A percentile compares a stretch with the other conserved stretches of the same genome.
phyloP scores from a whole-genome alignment of 2,888 invertebrate species.

The Lasioglossum villosulum region DNA sequence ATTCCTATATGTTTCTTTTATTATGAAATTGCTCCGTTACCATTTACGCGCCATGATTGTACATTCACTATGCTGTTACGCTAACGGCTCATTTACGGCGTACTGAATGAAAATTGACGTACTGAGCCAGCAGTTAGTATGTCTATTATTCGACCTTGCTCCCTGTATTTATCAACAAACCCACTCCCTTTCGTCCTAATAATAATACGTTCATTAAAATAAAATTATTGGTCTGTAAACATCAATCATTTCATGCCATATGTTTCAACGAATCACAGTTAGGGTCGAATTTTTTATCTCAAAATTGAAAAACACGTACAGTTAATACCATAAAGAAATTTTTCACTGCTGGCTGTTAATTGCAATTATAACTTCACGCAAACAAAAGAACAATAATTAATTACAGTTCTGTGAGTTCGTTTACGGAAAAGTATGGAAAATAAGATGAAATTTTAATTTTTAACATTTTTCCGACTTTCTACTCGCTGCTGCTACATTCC shows the following conservation, averaged over 20 bases:
- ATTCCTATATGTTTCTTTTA: neutral
- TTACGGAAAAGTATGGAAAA: neutral
- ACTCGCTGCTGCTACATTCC: neutral
- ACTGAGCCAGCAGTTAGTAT: neutral
- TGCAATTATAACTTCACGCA: neutral
- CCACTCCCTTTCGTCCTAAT: neutral
- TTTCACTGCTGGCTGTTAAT: neutral
- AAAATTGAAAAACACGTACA: neutral
- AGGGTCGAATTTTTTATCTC: neutral
- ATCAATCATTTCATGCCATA: neutral
- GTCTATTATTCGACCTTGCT: neutral
- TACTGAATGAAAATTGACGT: neutral
- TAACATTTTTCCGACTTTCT: neutral
- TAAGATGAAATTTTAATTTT: neutral
- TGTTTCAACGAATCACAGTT: neutral
- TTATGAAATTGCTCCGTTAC: neutral
- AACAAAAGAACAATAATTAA: neutral
- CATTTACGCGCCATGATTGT: neutral
- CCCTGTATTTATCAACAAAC: neutral
- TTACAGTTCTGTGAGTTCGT: neutral
- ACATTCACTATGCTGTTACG: neutral
- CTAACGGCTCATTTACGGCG: neutral
- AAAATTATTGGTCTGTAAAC: neutral
- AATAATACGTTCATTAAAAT: too few relatives aligned
- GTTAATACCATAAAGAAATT: neutral